Evolutionary conservation across 2,888 invertebrate species (phyloP).

Genomic region (Mythimna ferrago): DNA sequence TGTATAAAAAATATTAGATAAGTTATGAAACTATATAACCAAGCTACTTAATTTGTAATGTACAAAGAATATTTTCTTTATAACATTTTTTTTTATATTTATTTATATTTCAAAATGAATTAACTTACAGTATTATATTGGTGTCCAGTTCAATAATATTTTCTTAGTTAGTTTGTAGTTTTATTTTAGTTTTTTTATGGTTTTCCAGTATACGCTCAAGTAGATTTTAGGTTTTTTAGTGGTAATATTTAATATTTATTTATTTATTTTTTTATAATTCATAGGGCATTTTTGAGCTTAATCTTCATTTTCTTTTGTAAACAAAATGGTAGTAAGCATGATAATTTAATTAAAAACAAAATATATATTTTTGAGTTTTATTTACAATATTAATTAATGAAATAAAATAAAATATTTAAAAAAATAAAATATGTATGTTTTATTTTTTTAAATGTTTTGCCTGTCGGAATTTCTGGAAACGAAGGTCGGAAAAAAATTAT

Average conservation of each 20-base stretch:
- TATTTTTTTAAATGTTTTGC: too few relatives aligned
- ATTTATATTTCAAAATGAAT: too few relatives aligned
- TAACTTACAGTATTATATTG: not conserved
- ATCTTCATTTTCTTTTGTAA: not conserved
- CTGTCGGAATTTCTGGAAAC: too few relatives aligned
- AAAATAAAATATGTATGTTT: too few relatives aligned
- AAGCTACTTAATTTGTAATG: too few relatives aligned
- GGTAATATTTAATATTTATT: slow-evolving; percentile 18
- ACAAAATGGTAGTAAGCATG: not conserved
- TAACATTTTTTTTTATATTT: not conserved
- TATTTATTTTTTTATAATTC: not conserved
- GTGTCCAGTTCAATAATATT: slow-evolving; percentile 13
- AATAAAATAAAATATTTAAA: too few relatives aligned
- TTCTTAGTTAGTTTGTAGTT: not conserved
- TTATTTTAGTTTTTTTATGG: not conserved
- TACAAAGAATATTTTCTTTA: not conserved
- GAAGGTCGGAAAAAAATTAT: too few relatives aligned
- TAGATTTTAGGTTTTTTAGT: slow-evolving; percentile 3
- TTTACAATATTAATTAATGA: not conserved
- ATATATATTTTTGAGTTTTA: slow-evolving; percentile 15
- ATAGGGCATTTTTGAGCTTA: not conserved
- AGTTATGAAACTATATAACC: too few relatives aligned
- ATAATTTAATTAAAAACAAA: not conserved
- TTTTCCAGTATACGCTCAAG: slow-evolving; percentile 27
- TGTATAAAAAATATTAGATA: not conserved